Evolutionary conservation across 2,113 vertebrate species (phyloP).

Genomic region (Phycodurus eques): DNA sequence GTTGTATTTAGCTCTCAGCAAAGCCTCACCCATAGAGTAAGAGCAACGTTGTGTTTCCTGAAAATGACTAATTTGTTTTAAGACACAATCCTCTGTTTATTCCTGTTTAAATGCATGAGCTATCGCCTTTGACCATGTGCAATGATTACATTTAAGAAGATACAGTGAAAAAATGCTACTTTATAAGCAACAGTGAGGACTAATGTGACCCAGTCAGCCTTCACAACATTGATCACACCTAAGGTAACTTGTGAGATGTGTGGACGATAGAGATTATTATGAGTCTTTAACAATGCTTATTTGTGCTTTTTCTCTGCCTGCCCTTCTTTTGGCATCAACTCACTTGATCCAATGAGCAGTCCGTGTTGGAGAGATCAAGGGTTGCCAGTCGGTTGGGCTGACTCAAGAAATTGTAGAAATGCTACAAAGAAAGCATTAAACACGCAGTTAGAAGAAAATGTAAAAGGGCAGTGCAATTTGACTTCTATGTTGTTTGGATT

Average conservation of each 20-base stretch:
- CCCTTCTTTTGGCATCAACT: conserved; percentile 6
- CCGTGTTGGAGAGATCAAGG: conserved; percentile 69
- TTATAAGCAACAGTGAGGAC: neutral
- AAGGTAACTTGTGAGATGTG: neutral
- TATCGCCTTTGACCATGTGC: neutral
- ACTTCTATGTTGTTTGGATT: neutral
- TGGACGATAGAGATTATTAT: neutral
- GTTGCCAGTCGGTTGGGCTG: conserved; percentile 63
- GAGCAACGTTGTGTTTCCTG: neutral
- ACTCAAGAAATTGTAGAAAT: conserved; percentile 67
- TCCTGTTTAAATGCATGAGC: neutral
- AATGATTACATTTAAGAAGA: neutral
- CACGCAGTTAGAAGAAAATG: neutral
- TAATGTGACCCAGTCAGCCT: neutral
- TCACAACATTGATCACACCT: neutral
- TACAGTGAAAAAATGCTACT: neutral
- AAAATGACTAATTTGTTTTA: neutral
- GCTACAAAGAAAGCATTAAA: conserved; percentile 39
- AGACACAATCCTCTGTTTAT: neutral
- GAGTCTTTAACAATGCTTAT: neutral
- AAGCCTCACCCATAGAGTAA: conserved; percentile 47
- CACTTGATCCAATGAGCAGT: conserved; percentile 69
- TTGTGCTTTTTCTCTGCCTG: neutral
- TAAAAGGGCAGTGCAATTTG: neutral
- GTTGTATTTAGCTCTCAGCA: conserved; percentile 39